These are phyloP conservation scores for Acanthopleura granulata DNA, from an alignment of 2,888 invertebrate genomes.

Conservation along the genomic window DNA sequence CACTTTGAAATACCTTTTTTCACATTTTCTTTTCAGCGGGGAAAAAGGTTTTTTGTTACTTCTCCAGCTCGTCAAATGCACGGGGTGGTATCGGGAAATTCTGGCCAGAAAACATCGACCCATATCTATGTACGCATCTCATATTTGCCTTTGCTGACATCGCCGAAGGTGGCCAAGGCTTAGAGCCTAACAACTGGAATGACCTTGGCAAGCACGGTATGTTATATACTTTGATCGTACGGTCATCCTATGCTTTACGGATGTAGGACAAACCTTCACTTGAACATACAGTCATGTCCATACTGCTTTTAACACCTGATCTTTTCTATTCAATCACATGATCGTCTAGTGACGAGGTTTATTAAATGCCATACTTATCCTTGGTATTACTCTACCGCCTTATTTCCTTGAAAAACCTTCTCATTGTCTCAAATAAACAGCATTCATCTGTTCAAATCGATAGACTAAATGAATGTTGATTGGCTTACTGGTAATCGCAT, in stretches of 20 bases:
- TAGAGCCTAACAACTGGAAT: constrained; percentile 49
- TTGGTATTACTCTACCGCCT: too few species aligned
- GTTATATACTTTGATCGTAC: neutral
- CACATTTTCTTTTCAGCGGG: constrained; percentile 20
- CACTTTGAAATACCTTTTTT: neutral
- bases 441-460: too few species aligned
- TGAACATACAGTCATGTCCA: neutral
- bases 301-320: neutral
- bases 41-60: constrained; percentile 56
- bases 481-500: too few species aligned
- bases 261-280: too few species aligned
- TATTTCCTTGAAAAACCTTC: too few species aligned
- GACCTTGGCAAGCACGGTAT: constrained; percentile 42
- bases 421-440: too few species aligned
- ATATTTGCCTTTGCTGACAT: constrained; percentile 89
- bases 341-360: too few species aligned
- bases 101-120: constrained; percentile 52
- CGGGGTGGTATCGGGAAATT: constrained; percentile 38
- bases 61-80: constrained; percentile 48
- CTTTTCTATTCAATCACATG: too few species aligned
- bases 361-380: too few species aligned
- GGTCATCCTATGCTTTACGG: too few species aligned
- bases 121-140: constrained; percentile 85
- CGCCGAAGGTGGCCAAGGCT: constrained; percentile 72
- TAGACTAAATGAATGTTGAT: too few species aligned